Base-by-base conservation (phyloP, 1,140 invertebrate species). In the Drosophila sturtevanti region DNA sequence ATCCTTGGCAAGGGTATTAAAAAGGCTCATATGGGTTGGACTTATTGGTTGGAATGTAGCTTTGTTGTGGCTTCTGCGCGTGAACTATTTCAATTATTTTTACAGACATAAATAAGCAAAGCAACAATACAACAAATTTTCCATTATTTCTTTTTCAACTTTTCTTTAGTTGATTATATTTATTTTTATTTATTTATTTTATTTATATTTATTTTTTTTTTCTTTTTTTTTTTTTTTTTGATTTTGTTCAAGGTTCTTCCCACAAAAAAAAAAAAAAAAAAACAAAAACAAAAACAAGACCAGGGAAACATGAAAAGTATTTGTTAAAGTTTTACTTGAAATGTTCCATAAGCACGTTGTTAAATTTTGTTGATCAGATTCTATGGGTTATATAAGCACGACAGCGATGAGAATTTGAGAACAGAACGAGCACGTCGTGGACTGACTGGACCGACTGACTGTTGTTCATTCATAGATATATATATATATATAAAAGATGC, bases 351-450 rank as follows among this genome's bases (percentile, higher is more conserved):
- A 66, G 76, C 81, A 84, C 81, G 81, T 84, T 82, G 72, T 18
- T 44, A 48, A 48, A 48, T 48, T 41, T 51, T 79, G 60, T 21
- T 69, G 65, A 44, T 51, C 31, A 52, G 54, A 54, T 55, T 77
- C 67, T 27, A 22, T 72, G 74, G 69, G 70, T 77, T 86, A 86
- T 86, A 86, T 81, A 86, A 86, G 70, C 71, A 71, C 70, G 59
- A 31, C 41, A 69, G 12, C 62, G 35, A 41, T 44, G 41, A 48
- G 61, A 64, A 22, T 62, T 51, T 41, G 21, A 38, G 63, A 70
- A 55, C 67, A 86, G n/a, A 72, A 61, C 56, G 37, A 66, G 44
- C 51, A 64, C 58, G 60, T 80, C 38, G 60, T 56, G 44, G 44
- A 56, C 37, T 58, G 24, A 51, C 12, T 24, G 41, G 24, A 51